These are phyloP conservation scores for Antigone vipio DNA, from an alignment of 2,113 vertebrate species.

Conservation along the genomic window DNA sequence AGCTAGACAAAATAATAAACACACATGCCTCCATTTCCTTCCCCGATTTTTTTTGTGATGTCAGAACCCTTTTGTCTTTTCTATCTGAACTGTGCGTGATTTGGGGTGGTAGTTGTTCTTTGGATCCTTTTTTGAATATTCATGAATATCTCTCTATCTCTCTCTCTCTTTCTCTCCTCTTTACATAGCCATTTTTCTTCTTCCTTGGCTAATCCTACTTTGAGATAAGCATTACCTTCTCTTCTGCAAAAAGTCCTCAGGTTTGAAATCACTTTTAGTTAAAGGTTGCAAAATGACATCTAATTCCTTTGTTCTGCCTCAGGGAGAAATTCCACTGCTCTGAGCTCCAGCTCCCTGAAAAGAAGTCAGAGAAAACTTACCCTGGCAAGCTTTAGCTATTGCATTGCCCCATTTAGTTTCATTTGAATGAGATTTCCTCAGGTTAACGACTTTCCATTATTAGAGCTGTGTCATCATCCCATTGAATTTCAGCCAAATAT, in stretches of 20 bases:
- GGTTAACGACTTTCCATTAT: not conserved
- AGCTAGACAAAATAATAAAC: slow-evolving; percentile 53
- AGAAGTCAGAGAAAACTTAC: not conserved
- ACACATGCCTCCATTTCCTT: not conserved
- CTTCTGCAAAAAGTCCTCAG: not conserved
- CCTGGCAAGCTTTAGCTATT: not conserved
- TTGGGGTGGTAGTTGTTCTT: not conserved
- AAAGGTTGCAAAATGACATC: not conserved
- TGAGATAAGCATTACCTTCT: not conserved
- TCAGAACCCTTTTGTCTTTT: not conserved
- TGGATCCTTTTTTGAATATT: not conserved
- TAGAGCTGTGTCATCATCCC: not conserved
- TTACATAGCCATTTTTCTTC: not conserved
- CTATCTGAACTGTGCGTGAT: not conserved
- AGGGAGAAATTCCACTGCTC: not conserved
- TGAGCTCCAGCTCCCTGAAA: not conserved
- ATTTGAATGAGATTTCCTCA: not conserved
- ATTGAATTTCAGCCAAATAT: not conserved
- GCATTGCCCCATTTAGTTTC: not conserved
- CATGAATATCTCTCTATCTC: not conserved
- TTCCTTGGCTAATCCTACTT: not conserved
- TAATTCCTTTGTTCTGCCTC: not conserved
- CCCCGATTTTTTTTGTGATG: fast-evolving
- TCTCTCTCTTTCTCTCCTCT: not conserved
- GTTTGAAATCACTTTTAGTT: not conserved